These are phyloP conservation scores for Pardalotus punctatus DNA, from an alignment of 2,113 vertebrate genomes.

Conservation along the genomic window DNA sequence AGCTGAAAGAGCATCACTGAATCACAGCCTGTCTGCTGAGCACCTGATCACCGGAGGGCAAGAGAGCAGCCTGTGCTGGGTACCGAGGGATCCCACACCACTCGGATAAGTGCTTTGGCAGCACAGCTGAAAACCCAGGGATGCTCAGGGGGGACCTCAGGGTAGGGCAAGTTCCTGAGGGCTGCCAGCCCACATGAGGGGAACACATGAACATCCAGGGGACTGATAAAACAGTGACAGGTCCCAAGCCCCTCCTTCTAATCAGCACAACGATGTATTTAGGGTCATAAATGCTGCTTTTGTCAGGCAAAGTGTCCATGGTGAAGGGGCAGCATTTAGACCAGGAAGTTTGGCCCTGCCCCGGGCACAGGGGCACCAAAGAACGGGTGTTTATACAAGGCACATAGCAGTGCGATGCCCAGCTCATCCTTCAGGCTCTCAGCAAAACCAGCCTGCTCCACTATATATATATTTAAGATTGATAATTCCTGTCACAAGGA, in stretches of 20 bases:
- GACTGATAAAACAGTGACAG: background rate
- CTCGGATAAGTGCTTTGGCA: background rate
- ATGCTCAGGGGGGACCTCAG: background rate
- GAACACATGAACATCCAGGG: background rate
- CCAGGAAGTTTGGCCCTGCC: background rate
- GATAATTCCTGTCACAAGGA: conserved; percentile 42
- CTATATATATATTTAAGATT: conserved; percentile 13
- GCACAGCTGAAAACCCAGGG: background rate
- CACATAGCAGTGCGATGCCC: background rate
- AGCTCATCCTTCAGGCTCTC: background rate
- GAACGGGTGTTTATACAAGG: background rate
- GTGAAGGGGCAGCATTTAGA: background rate
- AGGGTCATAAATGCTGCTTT: background rate
- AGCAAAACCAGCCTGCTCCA: background rate
- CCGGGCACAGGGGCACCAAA: background rate
- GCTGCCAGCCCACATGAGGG: background rate
- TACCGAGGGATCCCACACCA: background rate
- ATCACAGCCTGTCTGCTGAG: background rate
- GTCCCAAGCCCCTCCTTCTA: background rate
- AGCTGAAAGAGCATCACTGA: background rate
- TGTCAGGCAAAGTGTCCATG: fast-evolving
- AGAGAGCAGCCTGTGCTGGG: background rate
- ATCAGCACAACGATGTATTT: background rate
- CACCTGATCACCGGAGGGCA: fast-evolving
- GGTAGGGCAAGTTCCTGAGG: background rate